These are phyloP conservation scores for Chaetodon auriga DNA, from an alignment of 2,113 vertebrate genomes.

Conservation along the genomic window DNA sequence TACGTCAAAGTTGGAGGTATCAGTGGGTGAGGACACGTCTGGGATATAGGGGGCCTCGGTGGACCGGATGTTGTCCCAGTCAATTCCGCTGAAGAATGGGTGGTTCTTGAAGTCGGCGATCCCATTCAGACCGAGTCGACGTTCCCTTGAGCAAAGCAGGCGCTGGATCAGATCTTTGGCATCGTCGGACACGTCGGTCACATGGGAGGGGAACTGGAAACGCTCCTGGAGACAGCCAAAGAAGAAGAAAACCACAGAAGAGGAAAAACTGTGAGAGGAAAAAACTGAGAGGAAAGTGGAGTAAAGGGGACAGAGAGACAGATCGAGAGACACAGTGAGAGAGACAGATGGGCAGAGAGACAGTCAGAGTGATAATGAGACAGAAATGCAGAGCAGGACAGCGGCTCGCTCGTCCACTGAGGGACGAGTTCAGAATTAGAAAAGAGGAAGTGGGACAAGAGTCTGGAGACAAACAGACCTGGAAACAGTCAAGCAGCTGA, in stretches of 20 bases:
- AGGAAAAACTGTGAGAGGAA: no score
- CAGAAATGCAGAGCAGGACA: conserved; percentile 21
- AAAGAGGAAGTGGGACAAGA: conserved; percentile 62
- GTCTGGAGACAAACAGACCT: conserved; percentile 64
- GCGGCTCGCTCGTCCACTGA: background rate
- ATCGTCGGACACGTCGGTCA: conserved; percentile 93
- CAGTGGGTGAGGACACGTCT: conserved; percentile 97
- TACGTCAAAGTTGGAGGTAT: conserved; percentile 98
- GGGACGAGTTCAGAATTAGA: conserved; percentile 63
- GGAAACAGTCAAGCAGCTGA: conserved; percentile 28
- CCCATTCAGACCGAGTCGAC: conserved; percentile 92
- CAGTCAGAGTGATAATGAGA: background rate
- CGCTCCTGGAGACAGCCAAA: conserved; percentile 86
- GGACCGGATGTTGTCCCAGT: conserved; percentile 95
- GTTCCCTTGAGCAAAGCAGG: conserved; percentile 93
- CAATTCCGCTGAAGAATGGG: conserved; percentile 91
- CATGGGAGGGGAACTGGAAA: conserved; percentile 96
- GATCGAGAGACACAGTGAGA: background rate
- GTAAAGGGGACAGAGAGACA: background rate
- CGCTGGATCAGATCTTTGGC: conserved; percentile 97
- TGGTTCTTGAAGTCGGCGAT: conserved; percentile 95
- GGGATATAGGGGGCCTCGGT: conserved; percentile 96
- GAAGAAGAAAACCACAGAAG: background rate
- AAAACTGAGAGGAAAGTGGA: background rate
- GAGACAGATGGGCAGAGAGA: background rate